Base-by-base conservation (phyloP, 2,888 invertebrate species). In the Eristalis pertinax region DNA sequence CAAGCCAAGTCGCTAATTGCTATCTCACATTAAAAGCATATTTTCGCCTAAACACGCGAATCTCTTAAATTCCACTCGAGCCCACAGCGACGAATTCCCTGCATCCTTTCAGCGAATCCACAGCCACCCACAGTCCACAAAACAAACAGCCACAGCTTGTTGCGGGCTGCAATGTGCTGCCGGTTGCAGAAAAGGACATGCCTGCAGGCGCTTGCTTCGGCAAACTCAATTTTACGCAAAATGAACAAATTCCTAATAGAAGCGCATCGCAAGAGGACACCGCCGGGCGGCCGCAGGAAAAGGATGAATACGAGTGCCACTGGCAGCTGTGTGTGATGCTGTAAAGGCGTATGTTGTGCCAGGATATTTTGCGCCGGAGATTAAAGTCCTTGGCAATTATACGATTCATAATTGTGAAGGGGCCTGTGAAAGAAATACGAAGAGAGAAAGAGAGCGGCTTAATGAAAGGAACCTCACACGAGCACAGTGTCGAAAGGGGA, bases 161-260 rank as follows among this genome's bases (percentile, higher is more conserved):
- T 50, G 68, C 68, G 19, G 22, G 35, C 35, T 65, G 35, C 32
- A 22, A 5, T 60, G 60, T n/a, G 50, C 50, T 13, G 50, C 22
- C 13, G 22, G 22, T n/a, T 58, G 62, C 62, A 70, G 38, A 56
- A 38, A 68, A 63, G 62, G 64, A 64, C 56, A 38, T 35, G 24
- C 4, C 68, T 69, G 69, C 43, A 24, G 63, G 43, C 5, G 24
- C n/a, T 24, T 35, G 2, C 43, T 90, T 89, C 89, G 89, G 89
- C 89, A 91, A 91, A 90, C 91, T 91, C 90, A 91, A 91, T 91
- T 91, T 91, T 90, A 90, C 91, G 91, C 91, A 90, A 90, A 89
- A 90, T 90, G 91, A 90, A 89, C 91, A 91, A 91, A 91, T 90
- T 76, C 72, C 63, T n/a, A 65, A 56, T 85, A 35, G 67, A 58